A percentile compares a stretch with the other conserved stretches of the same genome.
Conservation (phyloP, 2,797 vertebrate species). For the Sarcophilus harrisii region DNA sequence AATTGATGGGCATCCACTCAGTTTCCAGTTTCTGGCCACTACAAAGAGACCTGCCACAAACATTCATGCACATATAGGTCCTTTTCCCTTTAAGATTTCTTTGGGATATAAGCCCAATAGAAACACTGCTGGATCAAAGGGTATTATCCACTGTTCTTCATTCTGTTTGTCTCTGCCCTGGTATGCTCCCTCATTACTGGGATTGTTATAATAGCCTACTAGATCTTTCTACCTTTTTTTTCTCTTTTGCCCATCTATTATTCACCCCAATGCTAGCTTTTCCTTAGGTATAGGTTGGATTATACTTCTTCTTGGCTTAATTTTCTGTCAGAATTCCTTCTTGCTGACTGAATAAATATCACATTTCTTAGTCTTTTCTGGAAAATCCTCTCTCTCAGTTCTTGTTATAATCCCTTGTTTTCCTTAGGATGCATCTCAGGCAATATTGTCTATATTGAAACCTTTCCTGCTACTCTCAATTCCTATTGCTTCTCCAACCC, state of each 20-base stretch:
- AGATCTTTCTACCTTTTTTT: not conserved
- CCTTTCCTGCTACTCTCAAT: not conserved
- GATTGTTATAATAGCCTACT: not conserved
- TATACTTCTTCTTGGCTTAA: not conserved
- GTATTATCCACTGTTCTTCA: not conserved
- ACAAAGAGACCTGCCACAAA: too few species aligned
- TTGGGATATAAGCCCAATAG: too few species aligned
- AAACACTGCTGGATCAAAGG: too few species aligned
- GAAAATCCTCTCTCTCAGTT: not conserved
- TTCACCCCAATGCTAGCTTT: not conserved
- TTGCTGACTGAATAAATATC: not conserved
- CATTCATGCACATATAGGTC: too few species aligned
- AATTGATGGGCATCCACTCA: too few species aligned
- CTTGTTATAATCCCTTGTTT: not conserved
- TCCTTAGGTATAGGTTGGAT: not conserved
- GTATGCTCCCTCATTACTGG: not conserved
- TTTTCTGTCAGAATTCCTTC: not conserved
- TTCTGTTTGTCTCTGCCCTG: not conserved
- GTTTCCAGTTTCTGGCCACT: too few species aligned
- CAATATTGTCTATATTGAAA: not conserved
- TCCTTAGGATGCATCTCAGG: not conserved
- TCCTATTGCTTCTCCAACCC: not conserved
- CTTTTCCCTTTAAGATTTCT: too few species aligned
- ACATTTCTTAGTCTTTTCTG: not conserved
- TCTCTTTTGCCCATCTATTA: not conserved